These are phyloP conservation scores for Meloe dianella DNA, from an alignment of 2,888 invertebrate genomes.

Conservation along the genomic window DNA sequence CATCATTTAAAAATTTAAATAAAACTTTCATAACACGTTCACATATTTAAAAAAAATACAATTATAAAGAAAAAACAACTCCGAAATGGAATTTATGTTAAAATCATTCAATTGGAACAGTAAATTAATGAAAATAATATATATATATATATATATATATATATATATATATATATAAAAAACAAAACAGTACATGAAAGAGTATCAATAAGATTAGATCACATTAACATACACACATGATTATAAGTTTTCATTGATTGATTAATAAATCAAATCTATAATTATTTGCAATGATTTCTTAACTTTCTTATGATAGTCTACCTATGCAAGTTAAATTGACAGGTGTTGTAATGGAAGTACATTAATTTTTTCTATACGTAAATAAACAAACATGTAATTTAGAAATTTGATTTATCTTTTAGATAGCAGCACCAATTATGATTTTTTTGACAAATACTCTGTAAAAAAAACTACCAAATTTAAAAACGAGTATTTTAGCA, in stretches of 20 bases:
- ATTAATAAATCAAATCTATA: background rate
- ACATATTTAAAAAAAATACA: background rate
- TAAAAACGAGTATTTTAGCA: no score
- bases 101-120: background rate
- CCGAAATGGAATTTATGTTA: conserved; percentile 1
- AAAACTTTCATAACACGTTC: background rate
- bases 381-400: background rate
- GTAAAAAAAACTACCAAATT: no score
- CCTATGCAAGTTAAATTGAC: conserved; percentile 1
- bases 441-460: no score
- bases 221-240: background rate
- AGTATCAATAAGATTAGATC: background rate
- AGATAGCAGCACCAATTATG: no score
- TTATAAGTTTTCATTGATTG: background rate
- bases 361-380: background rate
- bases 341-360: background rate
- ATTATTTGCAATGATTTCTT: background rate
- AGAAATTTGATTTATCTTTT: background rate
- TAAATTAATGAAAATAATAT: background rate
- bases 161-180: background rate
- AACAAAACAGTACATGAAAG: no score
- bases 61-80: background rate
- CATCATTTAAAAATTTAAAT: background rate
- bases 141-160: background rate
- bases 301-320: background rate